Evolutionary conservation across 2,113 vertebrate species (phyloP), one percentile per base, ranked within the genome.

Genomic region (Regulus satrapa): DNA sequence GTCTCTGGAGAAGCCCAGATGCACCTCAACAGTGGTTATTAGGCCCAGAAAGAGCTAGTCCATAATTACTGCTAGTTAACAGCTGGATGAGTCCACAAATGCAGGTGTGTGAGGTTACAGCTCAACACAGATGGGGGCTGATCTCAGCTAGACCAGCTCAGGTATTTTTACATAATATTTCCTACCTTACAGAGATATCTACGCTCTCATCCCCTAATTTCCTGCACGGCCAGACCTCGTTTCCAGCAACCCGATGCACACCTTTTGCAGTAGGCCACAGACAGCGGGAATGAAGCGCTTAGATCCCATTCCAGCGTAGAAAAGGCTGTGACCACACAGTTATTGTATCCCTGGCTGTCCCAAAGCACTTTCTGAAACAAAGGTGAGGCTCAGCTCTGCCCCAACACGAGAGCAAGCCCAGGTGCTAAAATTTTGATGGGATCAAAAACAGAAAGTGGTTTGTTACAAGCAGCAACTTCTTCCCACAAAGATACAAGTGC

Each of bases 371-470:
- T 29, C 36, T 58, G 28, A 18, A 69, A 23, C 28, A 2, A 32
- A 15, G 6, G 12, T 0, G 19, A 91, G 13, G 26, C 36, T 77
- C 25, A 34, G 45, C 71, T 82, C 28, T 74, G 18, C 12, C 26
- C 8, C n/a, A 48, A 1, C 0, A 2, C 0, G 18, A 17, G 19
- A 56, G 5, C 28, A 52, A 49, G 15, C 17, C 40, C n/a, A 7
- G 3, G 17, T 4, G n/a, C 34, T 59, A n/a, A 80, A 77, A 67
- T 26, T 10, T 8, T 21, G 38, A 28, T 16, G 31, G 5, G 16
- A 38, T 43, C 16, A 62, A 24, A 9, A 74, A 67, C 56, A 36
- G 5, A 4, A 67, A 62, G 21, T 45, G 38, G 28, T 34, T 72
- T 6, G 1, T 26, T 38, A 49, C n/a, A 52, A 74, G 52, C 34